Conservation (phyloP, 2,113 vertebrate species). For the Lota lota region DNA sequence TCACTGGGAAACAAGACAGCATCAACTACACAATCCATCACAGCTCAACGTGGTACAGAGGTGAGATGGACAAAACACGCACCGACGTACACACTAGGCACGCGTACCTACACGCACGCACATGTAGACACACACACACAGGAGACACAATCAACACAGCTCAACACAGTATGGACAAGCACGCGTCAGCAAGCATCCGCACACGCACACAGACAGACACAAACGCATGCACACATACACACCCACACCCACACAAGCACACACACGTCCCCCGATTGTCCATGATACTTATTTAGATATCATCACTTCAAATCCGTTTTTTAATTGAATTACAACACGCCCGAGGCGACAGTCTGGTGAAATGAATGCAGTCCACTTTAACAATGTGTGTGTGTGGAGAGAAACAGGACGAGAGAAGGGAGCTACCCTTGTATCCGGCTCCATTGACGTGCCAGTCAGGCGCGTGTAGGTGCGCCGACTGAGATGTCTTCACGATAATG, state of each 20-base stretch:
- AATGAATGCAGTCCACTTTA: no score
- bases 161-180: not conserved
- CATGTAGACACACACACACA: not conserved
- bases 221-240: no score
- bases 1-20: conserved; percentile 73
- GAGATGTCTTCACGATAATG: conserved; percentile 92
- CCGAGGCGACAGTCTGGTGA: no score
- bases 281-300: no score
- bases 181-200: not conserved
- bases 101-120: not conserved
- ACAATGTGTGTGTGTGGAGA: not conserved
- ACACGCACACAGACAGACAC: not conserved
- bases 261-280: no score
- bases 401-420: not conserved
- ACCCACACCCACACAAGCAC: no score
- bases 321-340: no score
- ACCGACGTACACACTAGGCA: not conserved
- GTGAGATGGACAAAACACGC: not conserved
- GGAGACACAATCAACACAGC: not conserved
- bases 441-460: conserved; percentile 93
- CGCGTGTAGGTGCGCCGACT: conserved; percentile 83
- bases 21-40: conserved; percentile 12
- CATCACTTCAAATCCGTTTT: no score
- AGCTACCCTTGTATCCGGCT: conserved; percentile 85
- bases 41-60: not conserved